phyloP scores from a whole-genome alignment of 2,113 vertebrate genomes.

The Mesoclemmys tuberculata region DNA sequence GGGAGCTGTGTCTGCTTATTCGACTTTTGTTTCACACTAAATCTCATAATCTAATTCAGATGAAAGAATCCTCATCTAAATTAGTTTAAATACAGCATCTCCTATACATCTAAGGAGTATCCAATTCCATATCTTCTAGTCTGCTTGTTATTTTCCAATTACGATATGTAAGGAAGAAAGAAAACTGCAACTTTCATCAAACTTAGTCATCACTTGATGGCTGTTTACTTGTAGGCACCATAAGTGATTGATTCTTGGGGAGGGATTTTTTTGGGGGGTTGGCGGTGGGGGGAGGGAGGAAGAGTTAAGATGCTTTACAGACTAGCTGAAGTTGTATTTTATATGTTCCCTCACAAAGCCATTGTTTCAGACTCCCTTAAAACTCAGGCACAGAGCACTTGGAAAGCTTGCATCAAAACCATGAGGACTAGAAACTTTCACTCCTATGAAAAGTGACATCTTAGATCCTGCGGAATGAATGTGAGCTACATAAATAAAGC shows the following conservation, averaged over 20 bases:
- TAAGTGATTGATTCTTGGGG: neutral
- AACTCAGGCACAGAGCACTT: no score
- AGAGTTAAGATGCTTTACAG: no score
- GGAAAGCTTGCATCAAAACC: neutral
- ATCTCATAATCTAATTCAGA: neutral
- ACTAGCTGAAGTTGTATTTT: neutral
- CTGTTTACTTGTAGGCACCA: neutral
- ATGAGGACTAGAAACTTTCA: neutral
- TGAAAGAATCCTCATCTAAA: neutral
- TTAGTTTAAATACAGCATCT: neutral
- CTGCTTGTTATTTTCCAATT: neutral
- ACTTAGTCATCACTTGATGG: neutral
- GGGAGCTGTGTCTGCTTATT: neutral
- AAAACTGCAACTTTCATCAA: accelerated
- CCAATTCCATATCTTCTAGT: neutral
- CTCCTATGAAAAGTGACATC: neutral
- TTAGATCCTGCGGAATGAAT: neutral
- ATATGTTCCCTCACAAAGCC: neutral
- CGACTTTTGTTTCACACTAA: neutral
- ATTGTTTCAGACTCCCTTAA: neutral
- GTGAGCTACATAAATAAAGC: neutral
- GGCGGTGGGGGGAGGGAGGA: no score
- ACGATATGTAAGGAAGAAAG: neutral
- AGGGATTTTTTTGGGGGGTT: neutral
- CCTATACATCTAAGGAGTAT: neutral